Evolutionary conservation across 2,797 vertebrate genomes (phyloP), one percentile per base, ranked within the genome.

Genomic region (Sphenopsis melanotis): DNA sequence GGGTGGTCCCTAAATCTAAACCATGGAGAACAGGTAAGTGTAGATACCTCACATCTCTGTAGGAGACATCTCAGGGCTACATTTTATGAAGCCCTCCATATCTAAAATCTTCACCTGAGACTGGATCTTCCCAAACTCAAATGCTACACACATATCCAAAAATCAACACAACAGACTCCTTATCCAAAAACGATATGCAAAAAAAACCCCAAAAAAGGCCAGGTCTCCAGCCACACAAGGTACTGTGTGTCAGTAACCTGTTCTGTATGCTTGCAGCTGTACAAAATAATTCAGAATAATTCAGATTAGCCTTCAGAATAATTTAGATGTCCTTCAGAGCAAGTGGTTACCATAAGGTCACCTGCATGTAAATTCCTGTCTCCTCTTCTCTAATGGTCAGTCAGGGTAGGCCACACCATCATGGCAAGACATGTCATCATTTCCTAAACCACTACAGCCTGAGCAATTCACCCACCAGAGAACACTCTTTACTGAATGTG

Each of bases 1-100:
- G 6, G 2, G 9, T 24, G 18, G 41, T 60, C 14, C 24, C 37
- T 80, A 77, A 80, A 63, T 2, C 6, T 26, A 52, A 83, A 57
- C 6, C 30, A 49, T 0, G 0, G 23, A 64, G 20, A 92, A 82
- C 1, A 3, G 23, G 0, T 10, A 75, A 34, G 16, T 7, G 29
- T 1, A 77, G 42, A 52, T 23, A 61, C 12, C 32, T 78, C 32
- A 8, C 18, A 46, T 13, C 12, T 69, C 44, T 79, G 75, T 6
- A 56, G 34, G 16, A 59, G 66, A 83, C 37, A 69, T 20, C 32
- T 76, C 13, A 57, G 6, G 19, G 17, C 21, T 78, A 46, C 16
- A 32, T 42, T 39, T 93, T 64, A 93, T 49, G 2, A 53, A 83
- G 15, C 9, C 6, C 3, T 79, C 21, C 41, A 53, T 23, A 70